Base-by-base conservation (phyloP, 2,113 vertebrate genomes). In the Picathartes gymnocephalus region DNA sequence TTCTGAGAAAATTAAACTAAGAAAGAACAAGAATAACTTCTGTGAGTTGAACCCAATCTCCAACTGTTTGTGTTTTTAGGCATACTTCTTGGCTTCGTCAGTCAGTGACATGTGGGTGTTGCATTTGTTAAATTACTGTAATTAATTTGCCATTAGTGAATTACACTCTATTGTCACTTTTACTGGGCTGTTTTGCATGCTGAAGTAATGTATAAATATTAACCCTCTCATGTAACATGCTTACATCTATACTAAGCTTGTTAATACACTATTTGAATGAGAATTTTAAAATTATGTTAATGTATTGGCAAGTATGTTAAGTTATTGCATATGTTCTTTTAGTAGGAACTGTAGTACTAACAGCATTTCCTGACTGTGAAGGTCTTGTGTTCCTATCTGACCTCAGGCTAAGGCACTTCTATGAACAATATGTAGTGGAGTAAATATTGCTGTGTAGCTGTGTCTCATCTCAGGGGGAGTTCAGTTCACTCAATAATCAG, bases 111-210 rank as follows among this genome's bases (percentile, higher is more conserved):
- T 1, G 25, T 35, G 81, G 73, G 89, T 81, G 68, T 79, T 76
- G 82, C 42, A 76, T 95, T 96, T 88, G 47, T 94, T 87, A 71
- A 94, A 95, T 91, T 42, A 82, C 85, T 68, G 69, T 78, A 58
- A 86, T 97, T 95, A 92, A 72, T 83, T 95, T 91, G 66, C 91
- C 12, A 47, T 96, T 92, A 90, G 42, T 87, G 79, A 95, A 62
- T 94, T 95, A 33, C 35, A 44, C 33, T 95, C 51, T 54, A 30
- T 93, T 79, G 86, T 94, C 77, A 92, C 86, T 97, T 94, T 51
- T 88, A 83, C 90, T 82, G 78, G 62, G 57, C 54, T 83, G 71
- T 71, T 87, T 89, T 91, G 48, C 23, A 44, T 79, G 68, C 53
- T 45, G 61, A 84, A 61, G 25, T 72, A 70, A 40, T 39, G 37